A percentile compares a stretch with the other conserved stretches of the same genome.
phyloP scores from a whole-genome alignment of 1,140 invertebrate genomes.

The Zaprionus ornatus region DNA sequence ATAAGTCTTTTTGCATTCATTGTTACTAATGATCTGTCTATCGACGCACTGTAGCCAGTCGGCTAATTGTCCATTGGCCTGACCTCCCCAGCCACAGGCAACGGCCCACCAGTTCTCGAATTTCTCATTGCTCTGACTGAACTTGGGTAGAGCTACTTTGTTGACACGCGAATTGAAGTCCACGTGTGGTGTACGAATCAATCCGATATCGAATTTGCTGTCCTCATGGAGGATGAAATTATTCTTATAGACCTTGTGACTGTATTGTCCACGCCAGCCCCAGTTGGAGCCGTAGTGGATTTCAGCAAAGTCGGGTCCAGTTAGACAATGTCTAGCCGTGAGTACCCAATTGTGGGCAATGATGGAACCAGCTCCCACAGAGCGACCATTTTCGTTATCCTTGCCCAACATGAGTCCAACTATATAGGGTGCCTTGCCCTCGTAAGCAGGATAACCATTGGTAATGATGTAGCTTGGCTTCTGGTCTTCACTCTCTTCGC shows the following conservation, averaged over 20 bases:
- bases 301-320: constrained; percentile 42
- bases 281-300: constrained; percentile 68
- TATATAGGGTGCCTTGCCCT: constrained; percentile 85
- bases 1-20: constrained; percentile 45
- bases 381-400: constrained; percentile 47
- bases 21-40: constrained; percentile 56
- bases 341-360: constrained; percentile 85
- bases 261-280: constrained; percentile 38
- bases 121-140: constrained; percentile 28
- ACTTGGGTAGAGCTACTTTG: constrained; percentile 46
- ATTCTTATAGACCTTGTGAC: constrained; percentile 42
- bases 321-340: constrained; percentile 86
- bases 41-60: constrained; percentile 57
- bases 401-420: constrained; percentile 80
- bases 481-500: background rate
- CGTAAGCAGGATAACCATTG: constrained; percentile 45
- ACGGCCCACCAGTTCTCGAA: constrained; percentile 54
- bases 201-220: constrained; percentile 52
- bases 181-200: constrained; percentile 54
- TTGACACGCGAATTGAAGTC: constrained; percentile 40
- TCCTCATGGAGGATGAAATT: constrained; percentile 52
- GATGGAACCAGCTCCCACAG: constrained; percentile 86
- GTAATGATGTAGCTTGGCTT: constrained; percentile 34
- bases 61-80: constrained; percentile 51
- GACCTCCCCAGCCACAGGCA: constrained; percentile 64